These are phyloP conservation scores for Parazoanthus swiftii DNA, from an alignment of 92 coral and sea anemone genomes.

Conservation along the genomic window DNA sequence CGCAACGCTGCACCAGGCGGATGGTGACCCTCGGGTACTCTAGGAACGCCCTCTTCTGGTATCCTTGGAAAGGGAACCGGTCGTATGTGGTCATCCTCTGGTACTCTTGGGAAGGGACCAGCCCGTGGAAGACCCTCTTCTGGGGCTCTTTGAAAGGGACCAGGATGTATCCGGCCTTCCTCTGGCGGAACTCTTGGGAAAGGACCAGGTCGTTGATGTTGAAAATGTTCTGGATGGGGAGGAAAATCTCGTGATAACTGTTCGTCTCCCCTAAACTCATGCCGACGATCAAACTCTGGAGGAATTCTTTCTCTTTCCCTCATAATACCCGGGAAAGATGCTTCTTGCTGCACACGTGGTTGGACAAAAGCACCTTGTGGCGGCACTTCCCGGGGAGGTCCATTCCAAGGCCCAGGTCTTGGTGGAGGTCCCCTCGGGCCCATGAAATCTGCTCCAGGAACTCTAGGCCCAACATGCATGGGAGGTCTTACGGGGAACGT, in stretches of 20 bases:
- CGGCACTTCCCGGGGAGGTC: slow-evolving; percentile 17
- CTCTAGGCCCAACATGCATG: slow-evolving; percentile 14
- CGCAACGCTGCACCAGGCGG: not conserved
- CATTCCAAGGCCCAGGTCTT: slow-evolving; percentile 36
- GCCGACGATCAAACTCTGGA: slow-evolving; percentile 31
- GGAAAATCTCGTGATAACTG: not conserved
- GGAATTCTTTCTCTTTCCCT: slow-evolving; percentile 27
- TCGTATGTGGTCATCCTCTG: not conserved
- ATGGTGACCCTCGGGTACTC: slow-evolving; percentile 27
- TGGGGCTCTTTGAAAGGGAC: slow-evolving; percentile 43
- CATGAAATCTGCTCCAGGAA: slow-evolving; percentile 37
- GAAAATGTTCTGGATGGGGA: slow-evolving; percentile 24
- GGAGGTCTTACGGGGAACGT: slow-evolving; percentile 29
- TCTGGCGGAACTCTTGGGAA: slow-evolving; percentile 19
- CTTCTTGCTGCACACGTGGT: slow-evolving; percentile 27
- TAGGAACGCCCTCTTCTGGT: slow-evolving; percentile 3
- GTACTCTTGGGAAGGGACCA: slow-evolving; percentile 15
- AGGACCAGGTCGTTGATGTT: slow-evolving; percentile 16
- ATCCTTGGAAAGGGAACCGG: slow-evolving; percentile 7
- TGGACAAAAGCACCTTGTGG: slow-evolving; percentile 32
- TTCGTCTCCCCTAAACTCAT: slow-evolving; percentile 26
- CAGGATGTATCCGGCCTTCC: slow-evolving; percentile 34
- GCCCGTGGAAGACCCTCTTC: not conserved
- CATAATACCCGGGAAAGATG: slow-evolving; percentile 12
- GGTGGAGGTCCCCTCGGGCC: slow-evolving; percentile 21